Conservation (phyloP, 2,113 vertebrate genomes). For the human region DNA sequence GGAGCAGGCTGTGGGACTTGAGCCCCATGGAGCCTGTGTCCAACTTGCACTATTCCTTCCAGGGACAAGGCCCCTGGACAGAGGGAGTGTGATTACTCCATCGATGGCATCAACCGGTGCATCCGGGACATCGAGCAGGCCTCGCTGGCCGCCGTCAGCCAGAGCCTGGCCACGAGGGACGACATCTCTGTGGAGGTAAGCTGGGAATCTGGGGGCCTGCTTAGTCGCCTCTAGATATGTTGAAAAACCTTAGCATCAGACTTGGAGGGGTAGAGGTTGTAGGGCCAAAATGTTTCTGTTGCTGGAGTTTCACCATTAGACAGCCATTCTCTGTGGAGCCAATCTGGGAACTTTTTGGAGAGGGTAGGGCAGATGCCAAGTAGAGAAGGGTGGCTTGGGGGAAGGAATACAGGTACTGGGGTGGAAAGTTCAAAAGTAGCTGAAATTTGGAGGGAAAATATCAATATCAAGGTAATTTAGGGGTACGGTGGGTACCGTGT, state of each 20-base stretch:
- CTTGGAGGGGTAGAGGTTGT: neutral
- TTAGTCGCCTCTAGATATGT: neutral
- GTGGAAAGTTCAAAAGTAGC: neutral
- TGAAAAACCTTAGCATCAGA: neutral
- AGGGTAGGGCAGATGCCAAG: neutral
- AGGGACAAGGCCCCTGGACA: slow-evolving; percentile 99
- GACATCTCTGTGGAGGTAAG: slow-evolving; percentile 98
- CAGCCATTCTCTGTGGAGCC: neutral
- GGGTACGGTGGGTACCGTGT: neutral
- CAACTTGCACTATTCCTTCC: slow-evolving; percentile 33
- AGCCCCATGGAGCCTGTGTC: neutral
- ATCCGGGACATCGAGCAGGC: slow-evolving; percentile 99
- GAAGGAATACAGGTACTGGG: neutral
- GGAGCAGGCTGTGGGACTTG: neutral
- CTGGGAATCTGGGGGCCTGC: neutral
- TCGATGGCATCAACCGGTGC: slow-evolving; percentile 96
- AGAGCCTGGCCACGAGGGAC: slow-evolving; percentile 94
- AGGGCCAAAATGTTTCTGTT: neutral
- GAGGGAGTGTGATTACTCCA: slow-evolving; percentile 96
- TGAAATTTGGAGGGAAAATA: neutral
- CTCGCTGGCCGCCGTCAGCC: slow-evolving; percentile 94
- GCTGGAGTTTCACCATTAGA: neutral
- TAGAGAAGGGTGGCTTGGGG: neutral
- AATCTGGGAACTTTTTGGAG: neutral
- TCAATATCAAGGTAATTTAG: neutral